phyloP scores from a whole-genome alignment of 1,140 invertebrate species.

The Drosophila murphyi region DNA sequence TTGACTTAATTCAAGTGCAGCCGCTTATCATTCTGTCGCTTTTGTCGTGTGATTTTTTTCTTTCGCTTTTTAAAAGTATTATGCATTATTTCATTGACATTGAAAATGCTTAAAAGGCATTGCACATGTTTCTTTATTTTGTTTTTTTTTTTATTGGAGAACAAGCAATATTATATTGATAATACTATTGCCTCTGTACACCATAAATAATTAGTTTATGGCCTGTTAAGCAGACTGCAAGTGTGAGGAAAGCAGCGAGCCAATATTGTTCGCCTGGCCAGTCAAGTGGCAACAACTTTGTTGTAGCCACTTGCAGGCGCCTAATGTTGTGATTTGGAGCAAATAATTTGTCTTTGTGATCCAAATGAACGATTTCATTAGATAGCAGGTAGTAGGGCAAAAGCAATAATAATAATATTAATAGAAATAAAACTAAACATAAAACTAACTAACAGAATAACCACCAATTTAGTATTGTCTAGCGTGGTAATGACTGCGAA shows the following conservation, averaged over 20 bases:
- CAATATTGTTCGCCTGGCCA: constrained; percentile 12
- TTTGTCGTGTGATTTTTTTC: neutral
- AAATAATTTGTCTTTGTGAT: constrained; percentile 75
- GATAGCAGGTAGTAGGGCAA: constrained; percentile 7
- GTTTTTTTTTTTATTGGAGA: constrained; percentile 14
- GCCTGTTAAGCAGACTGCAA: constrained; percentile 25
- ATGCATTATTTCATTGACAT: constrained; percentile 61
- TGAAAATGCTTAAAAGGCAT: constrained; percentile 47
- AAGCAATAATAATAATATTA: neutral
- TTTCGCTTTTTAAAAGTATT: constrained; percentile 24
- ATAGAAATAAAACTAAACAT: no score
- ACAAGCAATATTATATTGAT: constrained; percentile 31
- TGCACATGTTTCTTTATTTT: constrained; percentile 2
- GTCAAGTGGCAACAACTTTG: constrained; percentile 56
- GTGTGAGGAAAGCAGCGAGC: constrained; percentile 6
- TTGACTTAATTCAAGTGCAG: neutral
- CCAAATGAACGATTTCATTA: constrained; percentile 66
- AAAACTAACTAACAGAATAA: neutral
- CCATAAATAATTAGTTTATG: constrained; percentile 48
- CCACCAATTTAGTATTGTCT: neutral
- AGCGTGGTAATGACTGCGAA: neutral
- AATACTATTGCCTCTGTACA: constrained; percentile 28
- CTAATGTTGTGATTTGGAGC: constrained; percentile 62
- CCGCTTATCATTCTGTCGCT: constrained; percentile 8
- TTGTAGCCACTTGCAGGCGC: constrained; percentile 24